Base-by-base conservation (phyloP, 2,888 invertebrate species). In the Lutraria lutraria region DNA sequence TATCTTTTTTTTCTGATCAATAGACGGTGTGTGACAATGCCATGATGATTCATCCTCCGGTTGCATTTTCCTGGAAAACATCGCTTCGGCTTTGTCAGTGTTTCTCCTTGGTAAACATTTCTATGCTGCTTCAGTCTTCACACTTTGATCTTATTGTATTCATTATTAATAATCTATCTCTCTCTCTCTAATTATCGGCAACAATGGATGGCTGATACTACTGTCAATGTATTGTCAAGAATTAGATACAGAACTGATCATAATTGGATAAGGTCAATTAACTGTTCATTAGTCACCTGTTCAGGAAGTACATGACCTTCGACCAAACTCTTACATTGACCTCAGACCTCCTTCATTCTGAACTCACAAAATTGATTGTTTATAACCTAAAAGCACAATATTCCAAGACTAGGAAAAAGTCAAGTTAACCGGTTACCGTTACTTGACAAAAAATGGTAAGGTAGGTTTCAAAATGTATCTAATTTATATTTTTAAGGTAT, bases 1-100 rank as follows among this genome's bases (percentile, higher is more conserved):
- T 76, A 76, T 76, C 76, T 25, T 76, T 76, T n/a, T 76, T 76
- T 76, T 34, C 34, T 76, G 16, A 76, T 76, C 76, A 76, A 34
- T 76, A 25, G 25, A 31, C 16, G 34, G 34, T 15, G 31, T 72
- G 25, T 76, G 76, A 76, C 76, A 76, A 76, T 19, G 15, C 13
- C n/a, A n/a, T 31, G 76, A 25, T 76, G 63, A 68, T 25, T 68
- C 63, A 68, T 68, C 25, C 63, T 43, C 21, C 6, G n/a, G 0
- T 25, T 68, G 63, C 63, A 12, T 13, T 10, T 68, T 25, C n/a
- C 25, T 25, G 63, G 63, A 68, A 21, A 25, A 25, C 63, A 25
- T 43, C 2, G 43, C 43, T 43, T 43, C 43, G 43, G 43, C 43
- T 43, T 43, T 43, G 43, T 43, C 8, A 43, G 4, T 43, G 43